Conservation (phyloP, 2,888 invertebrate species). For the Myopa tessellatipennis region DNA sequence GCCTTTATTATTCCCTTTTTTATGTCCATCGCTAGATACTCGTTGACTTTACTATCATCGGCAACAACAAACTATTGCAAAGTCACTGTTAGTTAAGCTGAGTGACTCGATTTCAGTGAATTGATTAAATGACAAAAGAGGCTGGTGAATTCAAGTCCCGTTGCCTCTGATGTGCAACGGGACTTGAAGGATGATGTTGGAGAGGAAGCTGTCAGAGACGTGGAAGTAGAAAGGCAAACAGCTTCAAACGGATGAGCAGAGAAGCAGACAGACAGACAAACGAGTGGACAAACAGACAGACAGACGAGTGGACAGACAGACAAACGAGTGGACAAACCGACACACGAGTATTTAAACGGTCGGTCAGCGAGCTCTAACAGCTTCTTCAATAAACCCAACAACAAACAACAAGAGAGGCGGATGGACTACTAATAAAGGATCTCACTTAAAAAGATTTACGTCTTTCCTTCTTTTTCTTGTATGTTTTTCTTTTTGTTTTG, state of each 20-base stretch:
- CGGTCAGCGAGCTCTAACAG: neutral
- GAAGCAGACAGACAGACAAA: too few species aligned
- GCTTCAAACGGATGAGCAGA: neutral
- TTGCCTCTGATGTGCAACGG: too few species aligned
- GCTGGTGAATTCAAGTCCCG: neutral
- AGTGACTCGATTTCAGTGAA: neutral
- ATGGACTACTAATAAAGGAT: too few species aligned
- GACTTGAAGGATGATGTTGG: too few species aligned
- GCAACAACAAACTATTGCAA: neutral
- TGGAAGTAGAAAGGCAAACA: neutral
- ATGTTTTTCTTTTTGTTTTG: neutral
- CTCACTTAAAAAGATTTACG: too few species aligned
- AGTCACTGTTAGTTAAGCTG: neutral
- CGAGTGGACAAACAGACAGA: too few species aligned
- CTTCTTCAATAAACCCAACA: neutral
- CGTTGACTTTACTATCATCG: too few species aligned
- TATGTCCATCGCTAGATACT: too few species aligned
- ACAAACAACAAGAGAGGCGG: neutral
- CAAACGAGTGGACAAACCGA: neutral
- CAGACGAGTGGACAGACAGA: neutral
- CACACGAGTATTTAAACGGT: too few species aligned
- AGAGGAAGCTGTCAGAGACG: too few species aligned
- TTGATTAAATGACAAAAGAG: constrained; percentile 9
- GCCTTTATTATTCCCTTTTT: too few species aligned
- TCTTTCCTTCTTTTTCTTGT: neutral